These are phyloP conservation scores for Hiodon alosoides DNA, from an alignment of 2,113 vertebrate species.

Conservation along the genomic window DNA sequence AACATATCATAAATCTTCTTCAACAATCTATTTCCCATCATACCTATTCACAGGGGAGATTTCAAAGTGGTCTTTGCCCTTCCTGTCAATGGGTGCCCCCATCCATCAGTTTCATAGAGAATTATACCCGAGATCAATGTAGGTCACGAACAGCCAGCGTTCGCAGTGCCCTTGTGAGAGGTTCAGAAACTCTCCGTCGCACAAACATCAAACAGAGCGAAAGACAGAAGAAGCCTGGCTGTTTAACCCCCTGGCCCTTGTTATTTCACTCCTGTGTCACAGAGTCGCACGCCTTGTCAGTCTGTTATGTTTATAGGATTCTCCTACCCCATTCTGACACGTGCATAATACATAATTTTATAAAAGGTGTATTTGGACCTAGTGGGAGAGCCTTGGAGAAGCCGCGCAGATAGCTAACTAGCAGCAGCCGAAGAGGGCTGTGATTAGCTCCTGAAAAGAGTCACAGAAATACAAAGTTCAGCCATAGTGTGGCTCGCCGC, in stretches of 20 bases:
- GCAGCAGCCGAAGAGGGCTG: no score
- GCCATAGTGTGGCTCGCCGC: no score
- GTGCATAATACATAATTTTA: no score
- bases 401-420: no score
- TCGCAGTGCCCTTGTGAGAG: slow-evolving; percentile 60
- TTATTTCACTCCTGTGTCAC: background rate
- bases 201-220: background rate
- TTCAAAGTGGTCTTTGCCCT: slow-evolving; percentile 81
- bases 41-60: slow-evolving; percentile 74
- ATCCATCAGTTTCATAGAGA: slow-evolving; percentile 89
- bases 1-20: slow-evolving; percentile 74
- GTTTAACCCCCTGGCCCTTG: background rate
- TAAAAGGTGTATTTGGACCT: no score
- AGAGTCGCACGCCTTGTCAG: background rate
- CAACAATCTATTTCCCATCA: slow-evolving; percentile 74
- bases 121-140: slow-evolving; percentile 85
- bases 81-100: slow-evolving; percentile 80
- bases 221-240: background rate
- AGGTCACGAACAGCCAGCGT: slow-evolving; percentile 75
- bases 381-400: no score
- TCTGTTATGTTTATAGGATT: no score
- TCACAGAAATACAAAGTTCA: no score
- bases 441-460: no score
- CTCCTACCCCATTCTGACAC: no score
- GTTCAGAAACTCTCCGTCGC: slow-evolving; percentile 42